phyloP scores from a whole-genome alignment of 2,888 invertebrate genomes.

The Pseudococcus jackbeardsleyi region DNA sequence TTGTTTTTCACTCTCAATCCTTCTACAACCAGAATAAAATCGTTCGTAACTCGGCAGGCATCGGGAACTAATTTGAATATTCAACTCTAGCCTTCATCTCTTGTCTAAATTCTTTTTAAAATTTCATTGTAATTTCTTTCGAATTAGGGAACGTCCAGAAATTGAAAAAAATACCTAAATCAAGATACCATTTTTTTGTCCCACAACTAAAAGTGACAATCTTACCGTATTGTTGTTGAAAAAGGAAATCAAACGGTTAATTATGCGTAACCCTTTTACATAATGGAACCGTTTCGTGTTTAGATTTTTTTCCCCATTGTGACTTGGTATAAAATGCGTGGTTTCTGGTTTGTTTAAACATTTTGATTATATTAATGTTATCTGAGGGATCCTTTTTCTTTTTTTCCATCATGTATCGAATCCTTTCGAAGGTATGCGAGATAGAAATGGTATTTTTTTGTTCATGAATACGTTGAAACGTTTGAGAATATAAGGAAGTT shows the following conservation, averaged over 20 bases:
- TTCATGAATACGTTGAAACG: neutral
- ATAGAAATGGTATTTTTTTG: neutral
- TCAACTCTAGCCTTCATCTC: neutral
- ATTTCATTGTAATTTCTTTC: neutral
- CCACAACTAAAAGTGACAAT: neutral
- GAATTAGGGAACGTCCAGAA: neutral
- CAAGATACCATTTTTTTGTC: neutral
- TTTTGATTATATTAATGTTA: neutral
- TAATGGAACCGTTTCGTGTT: neutral
- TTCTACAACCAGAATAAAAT: no score
- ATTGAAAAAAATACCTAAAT: neutral
- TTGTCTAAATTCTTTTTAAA: neutral
- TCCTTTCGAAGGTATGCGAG: neutral
- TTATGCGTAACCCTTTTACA: conserved; percentile 38
- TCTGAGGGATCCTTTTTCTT: neutral
- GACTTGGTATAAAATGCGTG: neutral
- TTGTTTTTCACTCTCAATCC: no score
- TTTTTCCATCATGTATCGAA: neutral
- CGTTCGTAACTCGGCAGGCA: neutral
- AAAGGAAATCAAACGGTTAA: conserved; percentile 40
- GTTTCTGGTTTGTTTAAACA: neutral
- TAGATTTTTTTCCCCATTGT: neutral
- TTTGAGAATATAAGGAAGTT: neutral
- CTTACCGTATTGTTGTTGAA: neutral
- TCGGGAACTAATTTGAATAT: neutral